Evolutionary conservation across 2,888 invertebrate genomes (phyloP).

Genomic region (Aphelenchoides bicaudatus): DNA sequence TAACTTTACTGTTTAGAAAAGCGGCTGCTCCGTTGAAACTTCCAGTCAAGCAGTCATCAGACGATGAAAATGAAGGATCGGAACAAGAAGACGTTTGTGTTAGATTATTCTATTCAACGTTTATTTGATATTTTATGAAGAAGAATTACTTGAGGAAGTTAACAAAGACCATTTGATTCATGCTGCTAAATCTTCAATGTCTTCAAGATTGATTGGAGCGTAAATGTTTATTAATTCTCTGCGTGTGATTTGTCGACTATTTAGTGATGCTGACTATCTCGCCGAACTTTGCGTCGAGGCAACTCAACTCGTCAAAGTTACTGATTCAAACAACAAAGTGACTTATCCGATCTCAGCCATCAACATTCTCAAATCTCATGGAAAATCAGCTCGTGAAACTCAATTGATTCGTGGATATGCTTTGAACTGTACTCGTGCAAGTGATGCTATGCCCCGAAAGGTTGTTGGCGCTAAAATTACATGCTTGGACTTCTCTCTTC

Average conservation of each 20-base stretch:
- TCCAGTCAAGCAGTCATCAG: no score
- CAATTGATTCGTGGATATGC: constrained; percentile 86
- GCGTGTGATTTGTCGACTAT: constrained; percentile 19
- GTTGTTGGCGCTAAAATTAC: constrained; percentile 91
- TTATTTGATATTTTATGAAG: no score
- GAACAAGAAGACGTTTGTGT: no score
- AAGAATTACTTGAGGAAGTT: constrained; percentile 76
- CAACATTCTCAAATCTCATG: constrained; percentile 94
- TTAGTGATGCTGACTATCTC: constrained; percentile 89
- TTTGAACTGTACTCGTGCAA: constrained; percentile 93
- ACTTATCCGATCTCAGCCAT: constrained; percentile 90
- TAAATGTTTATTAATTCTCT: constrained; percentile 62
- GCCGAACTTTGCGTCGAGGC: constrained; percentile 93
- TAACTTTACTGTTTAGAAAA: no score
- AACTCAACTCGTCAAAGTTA: constrained; percentile 72
- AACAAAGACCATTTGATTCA: constrained; percentile 83
- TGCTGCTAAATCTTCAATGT: constrained; percentile 96
- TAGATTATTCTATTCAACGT: no score
- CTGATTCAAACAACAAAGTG: constrained; percentile 76
- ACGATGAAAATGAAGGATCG: no score
- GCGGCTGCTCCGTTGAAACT: no score
- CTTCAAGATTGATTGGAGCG: constrained; percentile 96
- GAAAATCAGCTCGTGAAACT: constrained; percentile 87
- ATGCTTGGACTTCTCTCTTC: constrained; percentile 91
- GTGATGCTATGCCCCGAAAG: constrained; percentile 73